Evolutionary conservation across 2,888 invertebrate genomes (phyloP), one percentile per base, ranked within the genome.

Genomic region (Rhogogaster chlorosoma): DNA sequence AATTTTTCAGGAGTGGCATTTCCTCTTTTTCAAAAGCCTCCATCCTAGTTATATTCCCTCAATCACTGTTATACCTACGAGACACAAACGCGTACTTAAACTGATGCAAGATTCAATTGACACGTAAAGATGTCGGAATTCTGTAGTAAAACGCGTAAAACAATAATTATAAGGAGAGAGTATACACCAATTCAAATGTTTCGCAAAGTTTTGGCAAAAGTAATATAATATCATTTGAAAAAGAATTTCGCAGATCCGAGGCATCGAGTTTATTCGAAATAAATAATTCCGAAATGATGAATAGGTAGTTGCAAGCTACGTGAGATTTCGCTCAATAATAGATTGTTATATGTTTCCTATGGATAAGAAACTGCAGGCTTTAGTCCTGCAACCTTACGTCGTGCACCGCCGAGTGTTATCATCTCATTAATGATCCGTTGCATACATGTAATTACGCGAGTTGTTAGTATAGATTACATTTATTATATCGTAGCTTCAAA

Each of bases 361-460:
- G 67, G 18, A 70, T 70, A 70, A 70, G 61, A 61, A 61, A 61
- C 12, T 67, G 67, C n/a, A n/a, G n/a, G 32, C 29, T 73, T 9
- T 15, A 73, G 22, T 42, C 71, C 71, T n/a, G 71, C 22, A 12
- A 12, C 71, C 71, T 4, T 10, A 10, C 38, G 22, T 42, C 36
- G 70, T 70, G 38, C n/a, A 73, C 38, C 18, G 3, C 5, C 26
- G 29, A 18, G 77, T 49, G 18, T 38, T 38, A 53, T 77, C 29
- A 77, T 77, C 29, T 77, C 53, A 77, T 77, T 77, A 77, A 77
- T 53, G 77, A 53, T 77, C 45, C 38, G 53, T 77, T 77, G 77
- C 45, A 77, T 77, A 26, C 53, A 53, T 29, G 53, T 32, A 77
- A 77, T 77, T 15, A 77, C 26, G 15, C 32, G 49, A 49, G 49